Conservation (phyloP, 1,140 invertebrate genomes). For the Solen grandis region DNA sequence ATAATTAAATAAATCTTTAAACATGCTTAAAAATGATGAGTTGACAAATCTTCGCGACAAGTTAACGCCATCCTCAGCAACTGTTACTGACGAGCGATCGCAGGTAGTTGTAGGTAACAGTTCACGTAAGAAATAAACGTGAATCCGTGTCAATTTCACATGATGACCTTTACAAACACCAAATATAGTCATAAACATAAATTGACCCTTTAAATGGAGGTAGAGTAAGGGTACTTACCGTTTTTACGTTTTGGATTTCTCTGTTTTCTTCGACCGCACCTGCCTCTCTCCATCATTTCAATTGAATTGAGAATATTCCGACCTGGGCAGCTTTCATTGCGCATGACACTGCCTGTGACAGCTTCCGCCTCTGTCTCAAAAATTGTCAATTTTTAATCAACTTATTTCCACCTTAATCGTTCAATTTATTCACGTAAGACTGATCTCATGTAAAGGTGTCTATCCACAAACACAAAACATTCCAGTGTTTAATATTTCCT, state of each 20-base stretch:
- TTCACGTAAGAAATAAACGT: slow-evolving; percentile 46
- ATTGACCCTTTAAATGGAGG: slow-evolving; percentile 8
- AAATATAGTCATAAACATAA: slow-evolving; percentile 14
- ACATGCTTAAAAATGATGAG: slow-evolving; percentile 19
- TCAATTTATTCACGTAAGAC: not conserved
- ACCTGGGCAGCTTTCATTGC: slow-evolving; percentile 56
- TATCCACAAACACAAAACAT: not conserved
- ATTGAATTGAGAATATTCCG: slow-evolving; percentile 59
- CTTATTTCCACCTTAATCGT: slow-evolving; percentile 15
- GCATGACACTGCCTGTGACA: slow-evolving; percentile 46
- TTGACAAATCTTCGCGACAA: too few species aligned
- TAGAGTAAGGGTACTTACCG: slow-evolving; percentile 44
- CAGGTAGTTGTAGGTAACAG: slow-evolving; percentile 53
- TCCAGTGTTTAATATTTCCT: not conserved
- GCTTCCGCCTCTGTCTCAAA: slow-evolving; percentile 45
- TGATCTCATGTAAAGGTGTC: not conserved
- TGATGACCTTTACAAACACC: not conserved
- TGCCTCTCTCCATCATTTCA: slow-evolving; percentile 61
- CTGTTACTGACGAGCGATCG: slow-evolving; percentile 8
- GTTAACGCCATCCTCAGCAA: not conserved
- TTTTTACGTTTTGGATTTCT: slow-evolving; percentile 59
- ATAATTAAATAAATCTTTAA: not conserved
- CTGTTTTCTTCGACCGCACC: slow-evolving; percentile 62
- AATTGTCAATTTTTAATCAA: slow-evolving; percentile 43
- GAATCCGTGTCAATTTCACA: not conserved